Percentiles rank a stretch among this genome's conserved stretches.
Evolutionary conservation across 2,113 vertebrate genomes (phyloP).

Genomic region (Oceanodroma tethys): DNA sequence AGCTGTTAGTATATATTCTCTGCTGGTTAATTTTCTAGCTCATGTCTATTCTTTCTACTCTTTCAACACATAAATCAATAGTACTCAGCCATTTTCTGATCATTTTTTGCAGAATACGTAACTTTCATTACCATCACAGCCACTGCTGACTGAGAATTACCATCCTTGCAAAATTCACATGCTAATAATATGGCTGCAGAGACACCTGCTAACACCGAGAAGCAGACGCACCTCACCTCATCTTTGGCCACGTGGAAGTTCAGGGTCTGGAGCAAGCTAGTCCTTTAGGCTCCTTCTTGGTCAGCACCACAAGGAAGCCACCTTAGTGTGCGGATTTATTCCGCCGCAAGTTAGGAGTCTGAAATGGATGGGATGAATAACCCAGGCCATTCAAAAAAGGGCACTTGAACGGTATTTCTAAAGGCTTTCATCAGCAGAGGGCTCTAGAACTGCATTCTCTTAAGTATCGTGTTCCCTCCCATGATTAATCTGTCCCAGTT

Average conservation of each 20-base stretch:
- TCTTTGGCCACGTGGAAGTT: background rate
- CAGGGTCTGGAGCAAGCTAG: background rate
- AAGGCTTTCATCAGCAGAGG: slow-evolving; percentile 10
- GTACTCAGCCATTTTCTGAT: background rate
- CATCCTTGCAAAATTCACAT: background rate
- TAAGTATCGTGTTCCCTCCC: background rate
- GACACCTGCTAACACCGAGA: background rate
- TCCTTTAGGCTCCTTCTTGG: background rate
- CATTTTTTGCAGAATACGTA: background rate
- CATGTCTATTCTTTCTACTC: background rate
- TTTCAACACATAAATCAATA: background rate
- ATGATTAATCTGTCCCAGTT: slow-evolving; percentile 70
- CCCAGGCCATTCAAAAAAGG: background rate
- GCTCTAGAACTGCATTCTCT: slow-evolving; percentile 1
- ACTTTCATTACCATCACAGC: too few species aligned
- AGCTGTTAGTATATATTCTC: background rate
- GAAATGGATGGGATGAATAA: background rate
- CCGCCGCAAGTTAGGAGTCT: too few species aligned
- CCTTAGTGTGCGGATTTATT: background rate
- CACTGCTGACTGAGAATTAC: background rate
- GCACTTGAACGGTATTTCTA: background rate
- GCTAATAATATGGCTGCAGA: background rate
- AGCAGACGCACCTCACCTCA: background rate
- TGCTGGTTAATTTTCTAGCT: background rate
- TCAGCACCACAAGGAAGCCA: background rate